Evolutionary conservation across 2,113 vertebrate genomes (phyloP).

Genomic region (Ornithorhynchus anatinus): DNA sequence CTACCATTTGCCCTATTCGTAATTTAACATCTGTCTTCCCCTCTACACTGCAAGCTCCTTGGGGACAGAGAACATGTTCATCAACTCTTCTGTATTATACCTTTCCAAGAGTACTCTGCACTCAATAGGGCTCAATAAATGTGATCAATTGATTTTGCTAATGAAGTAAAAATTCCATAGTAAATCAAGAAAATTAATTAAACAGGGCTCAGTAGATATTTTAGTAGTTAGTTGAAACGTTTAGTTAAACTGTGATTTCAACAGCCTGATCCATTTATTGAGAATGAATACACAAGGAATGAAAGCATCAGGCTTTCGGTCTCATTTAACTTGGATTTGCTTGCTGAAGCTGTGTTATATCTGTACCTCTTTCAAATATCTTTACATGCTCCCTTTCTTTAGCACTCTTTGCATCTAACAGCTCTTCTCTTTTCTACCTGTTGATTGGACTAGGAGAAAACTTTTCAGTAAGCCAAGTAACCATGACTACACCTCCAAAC

Average conservation of each 20-base stretch:
- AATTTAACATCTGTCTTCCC: too few species aligned
- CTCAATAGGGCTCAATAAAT: too few species aligned
- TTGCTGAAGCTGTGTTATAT: not conserved
- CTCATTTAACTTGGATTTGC: not conserved
- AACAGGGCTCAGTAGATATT: constrained; percentile 4
- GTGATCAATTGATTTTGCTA: constrained; percentile 28
- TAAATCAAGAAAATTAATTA: constrained; percentile 41
- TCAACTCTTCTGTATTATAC: too few species aligned
- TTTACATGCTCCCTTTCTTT: not conserved
- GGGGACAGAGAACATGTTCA: too few species aligned
- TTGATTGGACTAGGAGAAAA: constrained; percentile 25
- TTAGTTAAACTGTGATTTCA: constrained; percentile 14
- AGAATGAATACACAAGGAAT: not conserved
- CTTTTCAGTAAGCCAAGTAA: constrained; percentile 23
- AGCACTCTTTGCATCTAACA: constrained; percentile 4
- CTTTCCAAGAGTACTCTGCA: too few species aligned
- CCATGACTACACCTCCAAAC: constrained; percentile 33
- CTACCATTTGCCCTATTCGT: too few species aligned
- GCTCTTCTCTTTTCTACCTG: constrained; percentile 24
- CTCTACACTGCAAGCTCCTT: too few species aligned
- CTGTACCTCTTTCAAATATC: not conserved
- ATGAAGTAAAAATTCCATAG: constrained; percentile 3
- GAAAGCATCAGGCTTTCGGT: not conserved
- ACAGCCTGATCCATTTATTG: not conserved
- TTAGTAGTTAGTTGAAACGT: too few species aligned